Evolutionary conservation across 1,140 invertebrate genomes (phyloP).

Genomic region (Neoseiulus cucumeris): DNA sequence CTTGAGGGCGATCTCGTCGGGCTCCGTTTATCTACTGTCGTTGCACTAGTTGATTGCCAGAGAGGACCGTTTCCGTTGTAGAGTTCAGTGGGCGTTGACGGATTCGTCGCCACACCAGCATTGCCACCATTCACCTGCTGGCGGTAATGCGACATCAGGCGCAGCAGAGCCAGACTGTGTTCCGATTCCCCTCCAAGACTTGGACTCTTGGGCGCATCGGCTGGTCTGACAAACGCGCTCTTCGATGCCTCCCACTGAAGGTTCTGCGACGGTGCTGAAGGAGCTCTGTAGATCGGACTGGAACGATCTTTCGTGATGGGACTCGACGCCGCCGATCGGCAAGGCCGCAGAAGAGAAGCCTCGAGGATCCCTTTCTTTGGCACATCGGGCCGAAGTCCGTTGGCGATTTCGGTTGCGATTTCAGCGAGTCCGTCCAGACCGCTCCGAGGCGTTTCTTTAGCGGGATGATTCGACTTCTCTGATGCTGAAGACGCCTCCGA

Average conservation of each 20-base stretch:
- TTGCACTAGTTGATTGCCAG: not conserved
- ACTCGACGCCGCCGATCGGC: constrained; percentile 1
- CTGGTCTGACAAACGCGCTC: not conserved
- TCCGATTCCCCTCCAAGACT: not conserved
- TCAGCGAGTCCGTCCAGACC: constrained; percentile 5
- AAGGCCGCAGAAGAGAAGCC: not conserved
- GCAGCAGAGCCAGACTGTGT: constrained; percentile 3
- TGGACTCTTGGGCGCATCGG: not conserved
- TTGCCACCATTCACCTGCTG: not conserved
- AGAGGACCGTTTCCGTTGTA: not conserved
- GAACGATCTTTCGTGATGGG: not conserved
- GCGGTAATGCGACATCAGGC: constrained; percentile 9
- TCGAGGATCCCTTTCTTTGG: constrained; percentile 3
- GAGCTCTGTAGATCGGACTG: not conserved
- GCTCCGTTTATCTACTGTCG: constrained; percentile 40
- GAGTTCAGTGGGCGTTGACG: not conserved
- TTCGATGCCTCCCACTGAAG: not conserved
- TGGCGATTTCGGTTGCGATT: constrained; percentile 4
- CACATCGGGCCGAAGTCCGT: not conserved
- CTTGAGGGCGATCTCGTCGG: constrained; percentile 33
- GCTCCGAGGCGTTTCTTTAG: not conserved
- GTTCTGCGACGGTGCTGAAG: constrained; percentile 1
- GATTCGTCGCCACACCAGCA: not conserved
- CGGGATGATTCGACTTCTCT: not conserved
- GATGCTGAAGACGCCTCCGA: not conserved